These are phyloP conservation scores for Chelon labrosus DNA, from an alignment of 2,797 vertebrate genomes.

Conservation along the genomic window DNA sequence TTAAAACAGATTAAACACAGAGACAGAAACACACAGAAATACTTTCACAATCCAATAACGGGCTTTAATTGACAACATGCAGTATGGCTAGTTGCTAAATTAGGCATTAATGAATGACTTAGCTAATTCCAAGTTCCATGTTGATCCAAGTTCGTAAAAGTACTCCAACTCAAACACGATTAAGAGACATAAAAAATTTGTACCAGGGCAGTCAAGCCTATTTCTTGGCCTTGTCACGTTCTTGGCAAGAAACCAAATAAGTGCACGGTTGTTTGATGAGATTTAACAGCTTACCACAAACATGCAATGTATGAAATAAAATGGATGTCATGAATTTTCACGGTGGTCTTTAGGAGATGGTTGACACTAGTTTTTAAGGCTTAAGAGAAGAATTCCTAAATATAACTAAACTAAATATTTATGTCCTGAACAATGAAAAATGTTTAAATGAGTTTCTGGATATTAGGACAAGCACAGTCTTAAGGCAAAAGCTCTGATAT, in stretches of 20 bases:
- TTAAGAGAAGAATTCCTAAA: no score
- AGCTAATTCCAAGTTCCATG: neutral
- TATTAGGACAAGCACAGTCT: conserved; percentile 11
- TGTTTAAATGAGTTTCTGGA: neutral
- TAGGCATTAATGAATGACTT: neutral
- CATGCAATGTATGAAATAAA: neutral
- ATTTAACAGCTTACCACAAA: conserved; percentile 3
- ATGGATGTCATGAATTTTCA: neutral
- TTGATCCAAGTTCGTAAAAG: neutral
- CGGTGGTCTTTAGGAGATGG: neutral
- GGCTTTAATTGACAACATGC: no score
- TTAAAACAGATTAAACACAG: no score
- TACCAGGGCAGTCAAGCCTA: neutral
- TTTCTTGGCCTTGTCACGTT: conserved; percentile 4
- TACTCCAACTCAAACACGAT: neutral
- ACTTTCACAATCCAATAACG: no score
- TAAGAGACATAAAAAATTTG: neutral
- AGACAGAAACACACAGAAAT: no score
- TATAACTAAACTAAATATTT: neutral
- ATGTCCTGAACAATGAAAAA: neutral
- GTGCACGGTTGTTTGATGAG: neutral
- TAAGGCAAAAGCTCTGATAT: conserved; percentile 1
- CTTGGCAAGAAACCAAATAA: neutral
- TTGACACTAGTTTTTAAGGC: neutral
- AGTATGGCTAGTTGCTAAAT: neutral